These are phyloP conservation scores for Corythornis leucogaster DNA, from an alignment of 2,797 vertebrate species.

Conservation along the genomic window DNA sequence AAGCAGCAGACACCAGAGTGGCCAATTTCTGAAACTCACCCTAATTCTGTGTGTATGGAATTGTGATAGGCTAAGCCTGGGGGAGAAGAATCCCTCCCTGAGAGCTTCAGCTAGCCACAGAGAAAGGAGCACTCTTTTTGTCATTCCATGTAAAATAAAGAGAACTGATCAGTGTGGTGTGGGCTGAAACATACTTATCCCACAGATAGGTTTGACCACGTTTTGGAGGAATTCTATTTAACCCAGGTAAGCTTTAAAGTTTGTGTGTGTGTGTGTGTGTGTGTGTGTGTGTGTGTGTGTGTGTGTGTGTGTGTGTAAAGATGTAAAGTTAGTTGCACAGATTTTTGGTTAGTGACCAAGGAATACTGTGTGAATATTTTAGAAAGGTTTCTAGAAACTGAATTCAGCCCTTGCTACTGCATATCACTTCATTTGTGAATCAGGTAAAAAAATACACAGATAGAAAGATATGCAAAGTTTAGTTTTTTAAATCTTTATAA, in stretches of 20 bases:
- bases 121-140: background rate
- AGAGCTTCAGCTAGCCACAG: background rate
- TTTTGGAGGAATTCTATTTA: background rate
- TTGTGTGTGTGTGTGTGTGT: fast-evolving
- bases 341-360: background rate
- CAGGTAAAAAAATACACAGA: background rate
- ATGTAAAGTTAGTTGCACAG: background rate
- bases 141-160: background rate
- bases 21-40: background rate
- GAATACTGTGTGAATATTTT: background rate
- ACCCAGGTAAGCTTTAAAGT: background rate
- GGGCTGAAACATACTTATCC: background rate
- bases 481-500: background rate
- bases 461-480: background rate
- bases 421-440: background rate
- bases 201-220: background rate
- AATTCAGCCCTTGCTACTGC: background rate
- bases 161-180: background rate
- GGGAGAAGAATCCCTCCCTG: background rate
- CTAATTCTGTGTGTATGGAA: background rate
- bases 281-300: too few species aligned
- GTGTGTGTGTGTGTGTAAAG: background rate
- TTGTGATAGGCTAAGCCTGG: background rate
- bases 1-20: background rate
- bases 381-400: conserved; percentile 1